These are phyloP conservation scores for Rhabdophis nuchalis DNA, from an alignment of 2,797 vertebrate species.

Conservation along the genomic window DNA sequence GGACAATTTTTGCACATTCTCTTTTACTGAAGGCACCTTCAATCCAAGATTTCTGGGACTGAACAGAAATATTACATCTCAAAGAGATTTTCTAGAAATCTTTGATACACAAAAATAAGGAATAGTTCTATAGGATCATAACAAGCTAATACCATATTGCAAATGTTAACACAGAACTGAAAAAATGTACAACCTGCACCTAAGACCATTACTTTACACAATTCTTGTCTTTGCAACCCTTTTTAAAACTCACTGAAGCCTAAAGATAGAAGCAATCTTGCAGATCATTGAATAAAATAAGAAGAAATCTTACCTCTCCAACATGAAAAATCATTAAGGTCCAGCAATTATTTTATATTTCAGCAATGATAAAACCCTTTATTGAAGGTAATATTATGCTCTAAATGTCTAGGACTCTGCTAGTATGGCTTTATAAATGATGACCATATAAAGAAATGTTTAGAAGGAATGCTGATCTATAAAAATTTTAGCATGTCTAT, in stretches of 20 bases:
- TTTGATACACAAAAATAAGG: not conserved
- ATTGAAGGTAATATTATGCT: not conserved
- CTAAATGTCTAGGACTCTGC: not conserved
- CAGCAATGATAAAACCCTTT: not conserved
- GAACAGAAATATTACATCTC: conserved; percentile 50
- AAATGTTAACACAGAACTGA: not conserved
- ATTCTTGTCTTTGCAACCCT: not conserved
- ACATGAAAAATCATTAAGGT: not conserved
- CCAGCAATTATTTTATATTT: not conserved
- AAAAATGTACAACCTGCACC: not conserved
- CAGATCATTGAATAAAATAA: not conserved
- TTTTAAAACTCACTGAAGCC: not conserved
- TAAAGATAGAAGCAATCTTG: conserved; percentile 6
- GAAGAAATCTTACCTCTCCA: not conserved
- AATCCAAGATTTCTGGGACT: conserved; percentile 87
- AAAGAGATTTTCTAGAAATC: not conserved
- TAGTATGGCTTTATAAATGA: not conserved
- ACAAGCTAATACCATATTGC: not conserved
- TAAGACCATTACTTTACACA: not conserved
- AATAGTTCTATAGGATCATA: not conserved
- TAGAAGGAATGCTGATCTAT: not conserved
- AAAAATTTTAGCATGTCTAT: not conserved
- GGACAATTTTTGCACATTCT: conserved; percentile 87
- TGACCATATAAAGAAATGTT: not conserved
- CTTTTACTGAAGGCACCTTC: conserved; percentile 87